Conservation (phyloP, 2,888 invertebrate species). For the Amiota mariae region DNA sequence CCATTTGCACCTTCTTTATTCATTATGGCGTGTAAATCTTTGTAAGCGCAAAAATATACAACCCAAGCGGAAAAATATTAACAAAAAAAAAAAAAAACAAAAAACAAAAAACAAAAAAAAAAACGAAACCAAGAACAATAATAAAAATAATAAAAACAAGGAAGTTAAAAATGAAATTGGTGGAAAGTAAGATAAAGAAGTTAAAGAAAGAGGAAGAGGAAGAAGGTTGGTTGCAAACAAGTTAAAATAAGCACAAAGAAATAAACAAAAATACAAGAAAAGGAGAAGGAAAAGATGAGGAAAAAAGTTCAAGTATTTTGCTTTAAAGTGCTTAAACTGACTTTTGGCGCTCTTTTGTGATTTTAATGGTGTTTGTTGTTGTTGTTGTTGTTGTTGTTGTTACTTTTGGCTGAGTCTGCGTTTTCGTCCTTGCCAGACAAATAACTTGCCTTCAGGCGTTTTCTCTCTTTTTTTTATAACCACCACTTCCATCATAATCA, state of each 20-base stretch:
- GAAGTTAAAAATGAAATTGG: background rate
- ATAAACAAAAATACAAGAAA: background rate
- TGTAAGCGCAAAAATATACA: slow-evolving; percentile 49
- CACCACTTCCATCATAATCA: background rate
- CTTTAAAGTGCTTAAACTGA: slow-evolving; percentile 9
- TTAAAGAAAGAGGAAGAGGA: background rate
- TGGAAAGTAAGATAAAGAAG: background rate
- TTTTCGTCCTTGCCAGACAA: background rate
- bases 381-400: no score
- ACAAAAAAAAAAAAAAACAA: slow-evolving; percentile 26
- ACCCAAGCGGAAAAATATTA: slow-evolving; percentile 12
- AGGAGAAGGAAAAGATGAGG: no score
- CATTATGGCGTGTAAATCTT: slow-evolving; percentile 59
- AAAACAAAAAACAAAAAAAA: slow-evolving; percentile 36
- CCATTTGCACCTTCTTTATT: slow-evolving; percentile 63
- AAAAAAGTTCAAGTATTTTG: slow-evolving; percentile 2
- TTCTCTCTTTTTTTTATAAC: background rate
- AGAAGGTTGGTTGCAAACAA: background rate
- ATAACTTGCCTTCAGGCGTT: background rate
- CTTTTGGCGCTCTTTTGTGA: background rate
- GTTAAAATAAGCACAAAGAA: background rate
- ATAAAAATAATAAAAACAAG: slow-evolving; percentile 49
- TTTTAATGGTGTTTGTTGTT: background rate
- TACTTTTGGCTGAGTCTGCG: background rate
- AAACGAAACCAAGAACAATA: slow-evolving; percentile 41